Base-by-base conservation (phyloP, 2,888 invertebrate genomes). In the Melikaiella ostensackeni region DNA sequence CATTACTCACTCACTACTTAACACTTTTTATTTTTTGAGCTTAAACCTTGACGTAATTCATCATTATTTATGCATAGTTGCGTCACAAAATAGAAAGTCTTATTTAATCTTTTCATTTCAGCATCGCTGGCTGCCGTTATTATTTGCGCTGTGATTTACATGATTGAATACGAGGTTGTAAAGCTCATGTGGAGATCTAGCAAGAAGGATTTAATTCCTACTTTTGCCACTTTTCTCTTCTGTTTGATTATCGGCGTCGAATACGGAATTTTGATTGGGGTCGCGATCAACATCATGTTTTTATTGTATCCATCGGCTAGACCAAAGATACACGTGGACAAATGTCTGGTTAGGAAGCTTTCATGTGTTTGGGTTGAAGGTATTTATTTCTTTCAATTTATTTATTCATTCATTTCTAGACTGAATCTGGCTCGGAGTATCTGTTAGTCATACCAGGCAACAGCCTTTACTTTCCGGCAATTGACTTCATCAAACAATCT, bases 111-210 rank as follows among this genome's bases (percentile, higher is more conserved):
- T 27, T 55, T 62, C 55, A 57, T 82, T 82, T 55, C 77, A 82
- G 96, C 97, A 0, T 96, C 97, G 0, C 92, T 98, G 24, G 97
- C 97, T 50, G 97, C 98, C 4, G 98, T 98, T 64, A 98, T 98
- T 80, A 98, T 98, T 83, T 96, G 97, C 89, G 98, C 98, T 84
- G 98, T 98, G 80, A 95, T 98, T 90, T 97, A 97, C 92, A 98
- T 98, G 97, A 97, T 98, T 87, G 97, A 98, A 91, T 97, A 97
- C 90, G 96, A 97, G 93, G 96, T 96, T 66, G 95, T 97, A 0
- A 96, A 96, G 85, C 96, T 97, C 0, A 95, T 97, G 94, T 97
- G 97, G 97, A 94, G 95, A 19, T 96, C 96, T 0, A 95, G 95
- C 80, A 95, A 96, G 81, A 94, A 95, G 83, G 98, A 98, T 83